A percentile compares a stretch with the other conserved stretches of the same genome.
These are phyloP conservation scores for Prunella strophiata DNA, from an alignment of 2,797 vertebrate genomes.

Conservation along the genomic window DNA sequence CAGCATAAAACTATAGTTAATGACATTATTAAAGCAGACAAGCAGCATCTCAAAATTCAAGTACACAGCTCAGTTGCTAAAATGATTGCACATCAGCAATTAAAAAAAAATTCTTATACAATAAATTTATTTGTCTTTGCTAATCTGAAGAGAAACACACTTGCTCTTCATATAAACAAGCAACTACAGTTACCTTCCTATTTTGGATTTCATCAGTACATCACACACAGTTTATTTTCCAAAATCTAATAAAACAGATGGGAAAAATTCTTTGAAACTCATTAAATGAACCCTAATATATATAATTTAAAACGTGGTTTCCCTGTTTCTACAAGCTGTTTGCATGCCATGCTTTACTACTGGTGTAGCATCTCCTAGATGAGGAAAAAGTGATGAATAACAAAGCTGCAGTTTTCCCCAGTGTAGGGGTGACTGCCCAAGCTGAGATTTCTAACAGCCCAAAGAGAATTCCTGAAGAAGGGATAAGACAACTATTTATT, in stretches of 20 bases:
- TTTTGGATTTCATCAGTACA: background rate
- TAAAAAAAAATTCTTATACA: background rate
- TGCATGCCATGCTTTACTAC: background rate
- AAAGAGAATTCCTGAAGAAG: background rate
- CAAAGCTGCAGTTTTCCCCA: background rate
- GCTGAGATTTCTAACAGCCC: background rate
- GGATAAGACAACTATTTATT: background rate
- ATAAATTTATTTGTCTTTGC: background rate
- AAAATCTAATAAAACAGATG: slow-evolving; percentile 13
- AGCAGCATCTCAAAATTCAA: background rate
- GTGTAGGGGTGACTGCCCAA: fast-evolving
- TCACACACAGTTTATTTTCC: slow-evolving; percentile 8
- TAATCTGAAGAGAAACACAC: background rate
- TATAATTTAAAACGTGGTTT: slow-evolving; percentile 27
- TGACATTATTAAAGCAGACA: background rate
- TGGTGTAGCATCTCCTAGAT: background rate
- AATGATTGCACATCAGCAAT: background rate
- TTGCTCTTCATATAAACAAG: background rate
- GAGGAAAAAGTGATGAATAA: background rate
- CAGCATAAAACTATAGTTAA: background rate
- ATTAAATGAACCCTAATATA: slow-evolving; percentile 18
- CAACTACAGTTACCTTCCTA: background rate
- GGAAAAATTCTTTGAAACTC: slow-evolving; percentile 25
- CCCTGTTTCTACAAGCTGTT: slow-evolving; percentile 19
- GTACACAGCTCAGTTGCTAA: background rate